A percentile compares a stretch with the other conserved stretches of the same genome.
phyloP scores from a whole-genome alignment of 2,797 vertebrate genomes.

The Rousettus madagascariensis region DNA sequence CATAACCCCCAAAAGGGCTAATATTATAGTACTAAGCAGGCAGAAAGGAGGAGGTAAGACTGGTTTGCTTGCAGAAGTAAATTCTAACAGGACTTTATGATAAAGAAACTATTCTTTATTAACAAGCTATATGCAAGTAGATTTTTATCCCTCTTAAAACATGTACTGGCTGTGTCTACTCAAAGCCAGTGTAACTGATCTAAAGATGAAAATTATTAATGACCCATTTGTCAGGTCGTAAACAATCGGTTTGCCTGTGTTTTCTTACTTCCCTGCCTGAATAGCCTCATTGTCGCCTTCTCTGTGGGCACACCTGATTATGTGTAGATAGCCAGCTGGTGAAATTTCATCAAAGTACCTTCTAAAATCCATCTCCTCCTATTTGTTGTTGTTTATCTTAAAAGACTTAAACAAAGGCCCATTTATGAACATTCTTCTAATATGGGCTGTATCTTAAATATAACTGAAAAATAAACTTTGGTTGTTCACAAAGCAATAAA shows the following conservation, averaged over 20 bases:
- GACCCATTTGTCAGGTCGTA: not conserved
- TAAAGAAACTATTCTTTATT: not conserved
- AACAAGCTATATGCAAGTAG: not conserved
- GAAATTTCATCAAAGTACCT: conserved; percentile 62
- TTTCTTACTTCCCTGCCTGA: conserved; percentile 13
- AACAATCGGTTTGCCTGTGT: conserved; percentile 9
- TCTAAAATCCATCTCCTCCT: conserved; percentile 18
- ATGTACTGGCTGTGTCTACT: not conserved
- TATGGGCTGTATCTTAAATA: not conserved
- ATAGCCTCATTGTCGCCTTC: conserved; percentile 35
- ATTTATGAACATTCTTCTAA: conserved; percentile 18
- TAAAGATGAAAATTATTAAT: conserved; percentile 33
- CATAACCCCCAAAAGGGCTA: not conserved
- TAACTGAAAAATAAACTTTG: not conserved
- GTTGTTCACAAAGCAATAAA: not conserved
- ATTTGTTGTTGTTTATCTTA: conserved; percentile 50
- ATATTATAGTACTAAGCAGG: not conserved
- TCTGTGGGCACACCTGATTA: conserved; percentile 35
- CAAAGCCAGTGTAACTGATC: conserved; percentile 38
- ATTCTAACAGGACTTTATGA: not conserved
- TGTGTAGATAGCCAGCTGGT: conserved; percentile 15
- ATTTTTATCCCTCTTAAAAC: conserved; percentile 4
- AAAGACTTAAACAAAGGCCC: conserved; percentile 51
- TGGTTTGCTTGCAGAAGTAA: not conserved
- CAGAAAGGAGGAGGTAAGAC: not conserved